phyloP scores from a whole-genome alignment of 2,888 invertebrate species.

The Volucella bombylans region DNA sequence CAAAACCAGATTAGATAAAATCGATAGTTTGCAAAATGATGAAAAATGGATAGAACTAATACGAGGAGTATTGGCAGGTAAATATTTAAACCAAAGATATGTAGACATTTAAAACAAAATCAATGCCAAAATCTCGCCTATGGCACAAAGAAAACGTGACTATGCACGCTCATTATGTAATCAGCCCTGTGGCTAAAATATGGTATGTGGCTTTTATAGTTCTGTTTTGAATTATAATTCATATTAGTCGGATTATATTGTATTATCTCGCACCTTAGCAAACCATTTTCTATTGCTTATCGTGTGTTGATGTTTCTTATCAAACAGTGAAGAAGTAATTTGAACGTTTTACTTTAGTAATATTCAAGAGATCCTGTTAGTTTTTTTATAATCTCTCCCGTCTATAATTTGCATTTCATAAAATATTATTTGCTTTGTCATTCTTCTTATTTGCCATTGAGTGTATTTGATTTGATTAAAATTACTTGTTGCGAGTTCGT shows the following conservation, averaged over 20 bases:
- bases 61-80: constrained; percentile 87
- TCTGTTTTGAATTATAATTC: constrained; percentile 13
- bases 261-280: constrained; percentile 27
- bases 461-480: too few relatives aligned
- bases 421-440: too few relatives aligned
- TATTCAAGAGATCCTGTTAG: too few relatives aligned
- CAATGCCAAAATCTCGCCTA: constrained; percentile 24
- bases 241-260: constrained; percentile 20
- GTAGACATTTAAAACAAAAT: background rate
- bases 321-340: constrained; percentile 28
- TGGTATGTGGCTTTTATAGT: constrained; percentile 14
- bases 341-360: too few relatives aligned
- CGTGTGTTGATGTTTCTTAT: constrained; percentile 42
- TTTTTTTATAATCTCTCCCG: background rate
- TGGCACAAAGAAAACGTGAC: constrained; percentile 26
- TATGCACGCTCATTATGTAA: background rate
- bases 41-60: constrained; percentile 86
- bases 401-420: background rate
- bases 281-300: constrained; percentile 26
- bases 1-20: constrained; percentile 85
- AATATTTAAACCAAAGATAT: constrained; percentile 7
- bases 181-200: background rate
- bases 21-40: constrained; percentile 87
- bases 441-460: too few relatives aligned
- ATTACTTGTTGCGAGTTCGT: too few relatives aligned